Evolutionary conservation across 2,113 vertebrate genomes (phyloP).

Genomic region (Leptobrachium ailaonicum): DNA sequence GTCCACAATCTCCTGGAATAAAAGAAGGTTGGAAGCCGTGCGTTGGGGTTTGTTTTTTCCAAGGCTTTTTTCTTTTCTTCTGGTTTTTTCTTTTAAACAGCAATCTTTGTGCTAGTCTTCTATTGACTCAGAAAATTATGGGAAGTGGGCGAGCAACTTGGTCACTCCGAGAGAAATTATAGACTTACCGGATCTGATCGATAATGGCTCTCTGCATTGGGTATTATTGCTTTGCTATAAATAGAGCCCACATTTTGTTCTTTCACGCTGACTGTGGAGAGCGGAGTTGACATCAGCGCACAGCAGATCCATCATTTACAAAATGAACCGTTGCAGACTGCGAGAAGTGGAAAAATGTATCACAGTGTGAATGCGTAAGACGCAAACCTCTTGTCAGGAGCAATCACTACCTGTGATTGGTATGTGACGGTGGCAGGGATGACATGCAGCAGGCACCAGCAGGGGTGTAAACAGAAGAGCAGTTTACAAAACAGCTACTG

Average conservation of each 20-base stretch:
- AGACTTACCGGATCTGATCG: constrained; percentile 26
- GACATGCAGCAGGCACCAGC: not conserved
- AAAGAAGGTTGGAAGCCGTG: constrained; percentile 5
- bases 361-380: constrained; percentile 16
- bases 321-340: constrained; percentile 19
- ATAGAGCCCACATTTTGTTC: constrained; percentile 34
- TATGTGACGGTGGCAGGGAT: not conserved
- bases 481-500: constrained; percentile 5
- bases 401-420: constrained; percentile 26
- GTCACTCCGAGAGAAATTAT: constrained; percentile 34
- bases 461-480: constrained; percentile 1
- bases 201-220: constrained; percentile 34
- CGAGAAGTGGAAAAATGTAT: constrained; percentile 13
- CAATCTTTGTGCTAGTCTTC: not conserved
- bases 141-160: constrained; percentile 11
- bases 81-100: not conserved
- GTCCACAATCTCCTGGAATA: not conserved
- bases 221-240: constrained; percentile 14
- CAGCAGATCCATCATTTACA: constrained; percentile 34
- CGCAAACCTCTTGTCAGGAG: constrained; percentile 20
- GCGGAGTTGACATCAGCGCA: constrained; percentile 11
- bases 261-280: constrained; percentile 27
- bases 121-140: constrained; percentile 18
- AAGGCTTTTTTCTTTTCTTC: constrained; percentile 15
- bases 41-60: not conserved